These are phyloP conservation scores for Elmis aenea DNA, from an alignment of 2,888 invertebrate species.

Conservation along the genomic window DNA sequence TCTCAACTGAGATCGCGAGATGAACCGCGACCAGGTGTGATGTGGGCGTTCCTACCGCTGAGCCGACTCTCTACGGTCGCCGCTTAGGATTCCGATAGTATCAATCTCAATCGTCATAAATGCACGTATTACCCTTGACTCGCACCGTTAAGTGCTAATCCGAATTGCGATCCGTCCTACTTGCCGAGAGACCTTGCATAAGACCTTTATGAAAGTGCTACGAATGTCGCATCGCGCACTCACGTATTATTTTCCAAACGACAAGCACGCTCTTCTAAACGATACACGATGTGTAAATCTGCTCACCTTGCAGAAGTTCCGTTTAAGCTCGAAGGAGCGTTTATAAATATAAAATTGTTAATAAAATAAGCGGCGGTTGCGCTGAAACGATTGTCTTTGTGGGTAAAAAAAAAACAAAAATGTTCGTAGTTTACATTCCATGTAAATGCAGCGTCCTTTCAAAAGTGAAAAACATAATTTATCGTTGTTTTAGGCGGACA, in stretches of 20 bases:
- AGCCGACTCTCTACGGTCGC: constrained; percentile 30
- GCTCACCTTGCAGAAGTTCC: too few relatives aligned
- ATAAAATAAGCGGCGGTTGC: constrained; percentile 27
- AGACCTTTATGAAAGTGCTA: too few relatives aligned
- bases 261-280: too few relatives aligned
- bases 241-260: too few relatives aligned
- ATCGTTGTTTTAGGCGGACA: constrained; percentile 47
- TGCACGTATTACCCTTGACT: too few relatives aligned
- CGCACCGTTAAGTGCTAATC: too few relatives aligned
- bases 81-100: constrained; percentile 27
- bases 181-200: too few relatives aligned
- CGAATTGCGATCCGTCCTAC: too few relatives aligned
- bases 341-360: constrained; percentile 28
- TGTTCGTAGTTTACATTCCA: constrained; percentile 26
- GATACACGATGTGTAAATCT: too few relatives aligned
- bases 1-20: constrained; percentile 29
- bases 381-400: constrained; percentile 24
- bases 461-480: constrained; percentile 43
- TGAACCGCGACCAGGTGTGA: constrained; percentile 33
- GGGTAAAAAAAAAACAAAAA: constrained; percentile 25
- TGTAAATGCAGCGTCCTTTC: constrained; percentile 14
- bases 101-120: constrained; percentile 22
- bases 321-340: too few relatives aligned
- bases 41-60: constrained; percentile 32
- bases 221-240: too few relatives aligned